Base-by-base conservation (phyloP, 1,140 invertebrate species). In the Drosophila repleta region DNA sequence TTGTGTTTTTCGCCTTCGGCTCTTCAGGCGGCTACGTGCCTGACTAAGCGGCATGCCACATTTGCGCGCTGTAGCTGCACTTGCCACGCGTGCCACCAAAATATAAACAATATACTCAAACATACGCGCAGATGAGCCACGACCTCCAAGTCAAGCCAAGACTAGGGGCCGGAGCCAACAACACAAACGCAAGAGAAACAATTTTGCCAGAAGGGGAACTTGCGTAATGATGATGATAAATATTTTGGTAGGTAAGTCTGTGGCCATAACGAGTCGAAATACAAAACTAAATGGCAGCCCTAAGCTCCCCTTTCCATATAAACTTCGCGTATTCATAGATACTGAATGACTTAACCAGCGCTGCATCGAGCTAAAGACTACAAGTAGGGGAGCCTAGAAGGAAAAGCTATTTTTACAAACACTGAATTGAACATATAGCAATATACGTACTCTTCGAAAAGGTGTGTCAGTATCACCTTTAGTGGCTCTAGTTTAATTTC, bases 81-180 rank as follows among this genome's bases (percentile, higher is more conserved):
- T 84, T 85, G 82, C 82, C 82, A 78, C 74, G 82, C 78, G 67
- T 76, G 70, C 56, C 73, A 72, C 74, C 48, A 87, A 87, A 85
- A 87, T 81, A 87, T 78, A 85, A 78, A 87, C 82, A 78, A 69
- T 65, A 53, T 53, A 29, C 32, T 53, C 18, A 21, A 35, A 56
- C 39, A 24, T 55, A 26, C 35, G 41, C 29, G 35, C 49, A 49
- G 41, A 56, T 62, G 66, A 48, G 39, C 39, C 24, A 15, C 37
- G 49, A 55, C 49, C 69, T 43, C 15, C 39, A 43, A 60, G 74
- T 46, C 53, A 26, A 45, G 35, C 37, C 15, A 37, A 20, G 10
- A 45, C 6, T 43, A 39, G 64, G 8, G 61, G 15, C n/a, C n/a
- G 15, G 39, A 43, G 68, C n/a, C 18, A 29, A n/a, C 13, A 63